Evolutionary conservation across 2,888 invertebrate genomes (phyloP).

Genomic region (Ophion slaviceki): DNA sequence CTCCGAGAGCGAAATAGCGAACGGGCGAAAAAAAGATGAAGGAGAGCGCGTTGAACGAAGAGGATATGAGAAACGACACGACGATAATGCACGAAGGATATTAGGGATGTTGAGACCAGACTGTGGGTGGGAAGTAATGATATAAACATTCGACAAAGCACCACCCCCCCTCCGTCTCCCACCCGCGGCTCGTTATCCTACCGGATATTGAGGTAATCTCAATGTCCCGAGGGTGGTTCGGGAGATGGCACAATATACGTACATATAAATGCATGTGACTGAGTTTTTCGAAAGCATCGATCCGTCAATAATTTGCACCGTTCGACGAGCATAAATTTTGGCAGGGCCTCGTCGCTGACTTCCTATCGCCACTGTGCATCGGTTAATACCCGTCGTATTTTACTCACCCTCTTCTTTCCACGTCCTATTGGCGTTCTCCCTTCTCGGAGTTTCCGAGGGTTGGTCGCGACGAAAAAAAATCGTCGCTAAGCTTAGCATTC

Average conservation of each 20-base stretch:
- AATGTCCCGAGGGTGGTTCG: slow-evolving; percentile 37
- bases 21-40: slow-evolving; percentile 4
- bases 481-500: background rate
- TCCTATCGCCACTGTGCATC: slow-evolving; percentile 53
- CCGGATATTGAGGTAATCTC: slow-evolving; percentile 54
- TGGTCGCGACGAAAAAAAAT: slow-evolving; percentile 1
- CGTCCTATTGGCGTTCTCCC: background rate
- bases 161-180: no score
- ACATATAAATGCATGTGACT: slow-evolving; percentile 4
- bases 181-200: background rate
- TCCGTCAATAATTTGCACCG: slow-evolving; percentile 57
- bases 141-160: slow-evolving; percentile 53
- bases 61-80: slow-evolving; percentile 26
- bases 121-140: slow-evolving; percentile 33
- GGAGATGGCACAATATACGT: background rate
- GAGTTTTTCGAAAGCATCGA: slow-evolving; percentile 33
- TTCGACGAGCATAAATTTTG: slow-evolving; percentile 42
- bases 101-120: slow-evolving; percentile 42
- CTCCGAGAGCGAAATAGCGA: background rate
- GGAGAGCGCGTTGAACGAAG: slow-evolving; percentile 2
- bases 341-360: slow-evolving; percentile 19
- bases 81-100: slow-evolving; percentile 29
- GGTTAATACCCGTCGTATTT: slow-evolving; percentile 44
- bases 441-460: slow-evolving; percentile 5
- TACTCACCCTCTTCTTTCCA: slow-evolving; percentile 19